These are phyloP conservation scores for Metacarcinus magister DNA, from an alignment of 2,888 invertebrate genomes.

Conservation along the genomic window DNA sequence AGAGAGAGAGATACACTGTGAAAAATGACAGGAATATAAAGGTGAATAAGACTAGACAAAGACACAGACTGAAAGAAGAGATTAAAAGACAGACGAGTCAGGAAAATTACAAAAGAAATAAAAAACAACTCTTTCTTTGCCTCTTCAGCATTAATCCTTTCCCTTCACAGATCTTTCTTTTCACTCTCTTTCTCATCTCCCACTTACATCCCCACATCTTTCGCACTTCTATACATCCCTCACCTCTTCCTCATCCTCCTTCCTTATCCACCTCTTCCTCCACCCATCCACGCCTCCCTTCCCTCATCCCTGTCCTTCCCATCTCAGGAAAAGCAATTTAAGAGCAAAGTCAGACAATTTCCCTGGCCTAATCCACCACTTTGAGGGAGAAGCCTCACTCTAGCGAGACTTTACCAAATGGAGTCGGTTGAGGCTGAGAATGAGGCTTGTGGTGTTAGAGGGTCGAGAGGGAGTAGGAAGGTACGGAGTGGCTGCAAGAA, in stretches of 20 bases:
- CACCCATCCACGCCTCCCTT: neutral
- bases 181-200: neutral
- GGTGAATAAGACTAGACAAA: neutral
- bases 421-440: slow-evolving; percentile 50
- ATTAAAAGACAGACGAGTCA: neutral
- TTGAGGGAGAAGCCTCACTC: slow-evolving; percentile 39
- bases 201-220: neutral
- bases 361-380: slow-evolving; percentile 73
- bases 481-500: neutral
- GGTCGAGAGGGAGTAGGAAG: neutral
- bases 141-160: neutral
- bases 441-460: slow-evolving; percentile 9
- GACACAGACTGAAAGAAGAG: neutral
- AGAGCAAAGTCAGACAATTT: slow-evolving; percentile 74
- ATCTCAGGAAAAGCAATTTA: slow-evolving; percentile 72
- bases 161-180: neutral
- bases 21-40: neutral
- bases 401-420: slow-evolving; percentile 50
- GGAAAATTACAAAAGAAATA: neutral
- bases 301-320: slow-evolving; percentile 31
- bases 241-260: neutral
- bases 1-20: no score
- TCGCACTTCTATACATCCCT: neutral
- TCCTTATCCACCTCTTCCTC: slow-evolving; percentile 15
- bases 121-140: neutral